Conservation (phyloP, 2,797 vertebrate genomes). For the Darevskia mixta region DNA sequence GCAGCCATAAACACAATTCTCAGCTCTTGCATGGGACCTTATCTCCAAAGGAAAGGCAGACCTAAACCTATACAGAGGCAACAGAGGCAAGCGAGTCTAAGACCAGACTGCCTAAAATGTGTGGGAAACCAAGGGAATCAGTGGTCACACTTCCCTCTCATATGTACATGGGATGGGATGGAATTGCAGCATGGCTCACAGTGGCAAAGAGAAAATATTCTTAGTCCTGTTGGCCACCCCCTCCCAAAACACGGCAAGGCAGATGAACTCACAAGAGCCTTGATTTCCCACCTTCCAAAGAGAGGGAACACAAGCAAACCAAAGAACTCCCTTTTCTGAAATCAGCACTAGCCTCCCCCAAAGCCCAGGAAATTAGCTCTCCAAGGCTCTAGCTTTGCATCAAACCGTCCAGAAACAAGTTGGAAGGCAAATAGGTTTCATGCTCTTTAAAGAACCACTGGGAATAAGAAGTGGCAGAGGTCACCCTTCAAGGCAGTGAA, state of each 20-base stretch:
- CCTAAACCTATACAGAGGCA: background rate
- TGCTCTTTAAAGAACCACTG: slow-evolving; percentile 24
- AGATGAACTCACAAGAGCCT: background rate
- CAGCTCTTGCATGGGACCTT: background rate
- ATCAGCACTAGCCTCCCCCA: background rate
- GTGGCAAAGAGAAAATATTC: background rate
- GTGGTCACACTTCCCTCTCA: background rate
- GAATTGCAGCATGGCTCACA: background rate
- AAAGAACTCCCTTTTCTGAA: background rate
- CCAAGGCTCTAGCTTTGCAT: background rate
- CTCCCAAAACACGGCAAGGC: background rate
- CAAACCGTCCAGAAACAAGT: background rate
- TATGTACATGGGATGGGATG: background rate
- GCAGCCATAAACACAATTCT: background rate
- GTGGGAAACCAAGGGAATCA: background rate
- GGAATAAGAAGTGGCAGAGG: slow-evolving; percentile 26
- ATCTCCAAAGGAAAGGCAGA: background rate
- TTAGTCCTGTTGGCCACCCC: background rate
- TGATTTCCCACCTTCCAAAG: background rate
- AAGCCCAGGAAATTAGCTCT: background rate
- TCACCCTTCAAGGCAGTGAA: slow-evolving; percentile 24
- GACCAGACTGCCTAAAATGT: background rate
- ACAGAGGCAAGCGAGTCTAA: background rate
- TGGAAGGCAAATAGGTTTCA: slow-evolving; percentile 14
- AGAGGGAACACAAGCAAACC: background rate